Evolutionary conservation across 2,888 invertebrate species (phyloP).

Genomic region (Conus canariensis): DNA sequence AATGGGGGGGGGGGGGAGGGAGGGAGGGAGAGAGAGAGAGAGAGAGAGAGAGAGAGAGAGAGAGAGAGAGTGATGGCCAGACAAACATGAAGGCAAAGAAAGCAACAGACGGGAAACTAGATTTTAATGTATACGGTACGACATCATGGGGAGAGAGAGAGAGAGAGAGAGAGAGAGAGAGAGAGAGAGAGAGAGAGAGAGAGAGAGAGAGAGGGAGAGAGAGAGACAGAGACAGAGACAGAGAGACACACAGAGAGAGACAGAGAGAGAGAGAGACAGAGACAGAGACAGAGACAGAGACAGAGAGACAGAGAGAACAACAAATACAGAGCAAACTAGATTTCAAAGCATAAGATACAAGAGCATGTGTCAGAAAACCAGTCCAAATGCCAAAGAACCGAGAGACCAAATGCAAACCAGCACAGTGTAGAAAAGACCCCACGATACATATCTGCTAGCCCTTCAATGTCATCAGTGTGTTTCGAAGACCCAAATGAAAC

Average conservation of each 20-base stretch:
- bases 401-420: too few species aligned
- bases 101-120: not conserved
- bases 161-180: not conserved
- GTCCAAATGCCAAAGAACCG: too few species aligned
- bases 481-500: too few species aligned
- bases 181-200: constrained; percentile 8
- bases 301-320: not conserved
- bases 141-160: not conserved
- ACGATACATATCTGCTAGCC: not conserved
- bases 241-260: not conserved
- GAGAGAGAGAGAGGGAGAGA: constrained; percentile 28
- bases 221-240: not conserved
- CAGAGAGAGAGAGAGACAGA: constrained; percentile 31
- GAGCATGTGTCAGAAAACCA: too few species aligned
- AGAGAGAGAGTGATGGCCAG: not conserved
- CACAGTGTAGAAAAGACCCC: too few species aligned
- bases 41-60: constrained; percentile 12
- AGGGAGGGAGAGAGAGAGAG: not conserved
- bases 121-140: not conserved
- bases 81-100: not conserved
- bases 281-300: constrained; percentile 9
- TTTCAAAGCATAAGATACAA: too few species aligned
- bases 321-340: not conserved
- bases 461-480: too few species aligned
- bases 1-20: not conserved